A percentile compares a stretch with the other conserved stretches of the same genome.
These are phyloP conservation scores for Lutjanus campechanus DNA, from an alignment of 2,797 vertebrate species.

Conservation along the genomic window DNA sequence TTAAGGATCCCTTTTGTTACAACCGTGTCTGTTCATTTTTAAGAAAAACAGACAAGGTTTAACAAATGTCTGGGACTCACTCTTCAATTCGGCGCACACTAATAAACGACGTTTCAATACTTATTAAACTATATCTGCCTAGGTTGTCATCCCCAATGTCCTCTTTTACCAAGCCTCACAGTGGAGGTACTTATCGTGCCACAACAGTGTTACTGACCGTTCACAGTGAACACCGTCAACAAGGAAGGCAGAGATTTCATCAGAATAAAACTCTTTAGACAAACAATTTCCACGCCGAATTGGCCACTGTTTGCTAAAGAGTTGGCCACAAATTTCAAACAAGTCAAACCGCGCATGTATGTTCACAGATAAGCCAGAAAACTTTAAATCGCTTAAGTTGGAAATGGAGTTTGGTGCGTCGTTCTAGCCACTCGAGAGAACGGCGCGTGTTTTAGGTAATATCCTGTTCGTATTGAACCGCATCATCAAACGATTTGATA, in stretches of 20 bases:
- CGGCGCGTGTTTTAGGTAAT: neutral
- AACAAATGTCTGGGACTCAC: rapidly evolving
- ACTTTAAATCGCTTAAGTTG: neutral
- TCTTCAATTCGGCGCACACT: neutral
- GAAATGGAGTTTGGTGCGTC: neutral
- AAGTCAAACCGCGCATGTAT: rapidly evolving
- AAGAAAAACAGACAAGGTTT: neutral
- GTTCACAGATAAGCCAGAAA: neutral
- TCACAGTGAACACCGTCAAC: neutral
- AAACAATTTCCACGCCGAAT: neutral
- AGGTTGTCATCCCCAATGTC: neutral
- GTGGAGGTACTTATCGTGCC: neutral
- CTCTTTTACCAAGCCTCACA: too few species aligned
- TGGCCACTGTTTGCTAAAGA: rapidly evolving
- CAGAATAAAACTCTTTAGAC: rapidly evolving
- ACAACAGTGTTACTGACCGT: neutral
- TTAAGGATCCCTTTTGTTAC: neutral
- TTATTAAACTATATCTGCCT: neutral
- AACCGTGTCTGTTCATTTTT: too few species aligned
- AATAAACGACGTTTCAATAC: too few species aligned
- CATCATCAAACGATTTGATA: neutral
- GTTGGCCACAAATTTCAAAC: rapidly evolving
- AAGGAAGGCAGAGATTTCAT: neutral
- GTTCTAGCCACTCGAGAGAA: neutral
- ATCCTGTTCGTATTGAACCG: neutral